Percentiles rank a stretch among this genome's conserved stretches.
These are phyloP conservation scores for Scomber japonicus DNA, from an alignment of 2,113 vertebrate genomes.

Conservation along the genomic window DNA sequence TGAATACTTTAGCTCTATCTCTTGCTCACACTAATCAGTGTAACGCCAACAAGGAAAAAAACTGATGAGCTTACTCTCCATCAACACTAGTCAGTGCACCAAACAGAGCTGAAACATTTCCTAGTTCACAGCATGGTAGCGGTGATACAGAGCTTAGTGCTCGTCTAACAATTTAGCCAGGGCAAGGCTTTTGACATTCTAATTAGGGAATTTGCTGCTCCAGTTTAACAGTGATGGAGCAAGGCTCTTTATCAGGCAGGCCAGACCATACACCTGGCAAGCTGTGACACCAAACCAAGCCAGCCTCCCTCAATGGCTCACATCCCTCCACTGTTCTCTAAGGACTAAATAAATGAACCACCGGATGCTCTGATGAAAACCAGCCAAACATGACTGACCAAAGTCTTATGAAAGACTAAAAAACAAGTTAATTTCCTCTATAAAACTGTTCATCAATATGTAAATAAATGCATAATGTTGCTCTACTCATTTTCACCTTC, in stretches of 20 bases:
- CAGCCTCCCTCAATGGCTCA: slow-evolving; percentile 62
- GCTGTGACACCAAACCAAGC: slow-evolving; percentile 57
- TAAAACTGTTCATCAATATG: slow-evolving; percentile 9
- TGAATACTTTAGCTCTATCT: slow-evolving; percentile 24
- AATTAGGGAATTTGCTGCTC: slow-evolving; percentile 79
- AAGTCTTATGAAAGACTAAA: slow-evolving; percentile 10
- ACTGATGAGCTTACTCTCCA: slow-evolving; percentile 12
- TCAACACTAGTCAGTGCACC: slow-evolving; percentile 37
- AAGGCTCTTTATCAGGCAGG: slow-evolving; percentile 74
- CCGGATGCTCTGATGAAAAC: slow-evolving; percentile 55
- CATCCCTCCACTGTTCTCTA: slow-evolving; percentile 65
- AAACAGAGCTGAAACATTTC: slow-evolving; percentile 37
- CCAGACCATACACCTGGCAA: slow-evolving; percentile 81
- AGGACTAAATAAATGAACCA: slow-evolving; percentile 62
- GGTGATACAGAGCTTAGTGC: slow-evolving; percentile 50
- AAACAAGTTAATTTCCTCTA: slow-evolving; percentile 14
- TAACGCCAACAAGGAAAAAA: slow-evolving; percentile 11
- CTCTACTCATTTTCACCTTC: slow-evolving; percentile 6
- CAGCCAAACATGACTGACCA: slow-evolving; percentile 60
- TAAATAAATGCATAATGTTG: slow-evolving; percentile 29
- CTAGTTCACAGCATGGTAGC: slow-evolving; percentile 47
- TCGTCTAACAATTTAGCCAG: slow-evolving; percentile 59
- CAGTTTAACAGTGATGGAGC: slow-evolving; percentile 77
- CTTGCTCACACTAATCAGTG: slow-evolving; percentile 30
- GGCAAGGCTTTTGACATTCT: slow-evolving; percentile 70